Evolutionary conservation across 2,797 vertebrate genomes (phyloP), one percentile per base, ranked within the genome.

Genomic region (Peromyscus nudipes): DNA sequence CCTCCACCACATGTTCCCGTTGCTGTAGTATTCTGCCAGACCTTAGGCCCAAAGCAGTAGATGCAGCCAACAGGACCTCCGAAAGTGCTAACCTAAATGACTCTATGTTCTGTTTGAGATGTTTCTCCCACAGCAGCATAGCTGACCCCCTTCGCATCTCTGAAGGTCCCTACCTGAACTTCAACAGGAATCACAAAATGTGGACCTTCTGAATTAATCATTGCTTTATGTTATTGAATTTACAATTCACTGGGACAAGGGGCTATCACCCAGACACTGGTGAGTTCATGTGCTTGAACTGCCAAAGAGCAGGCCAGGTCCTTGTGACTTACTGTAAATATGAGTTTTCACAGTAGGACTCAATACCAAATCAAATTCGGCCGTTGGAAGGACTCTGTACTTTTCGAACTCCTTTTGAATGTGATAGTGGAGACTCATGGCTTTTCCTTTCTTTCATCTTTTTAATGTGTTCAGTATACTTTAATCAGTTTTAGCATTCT

Each of bases 171-270:
- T 5, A 27, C 57, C 85, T 23, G 76, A 83, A 57, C 37, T 76
- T 43, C 49, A 5, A 0, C 1, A 46, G 52, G 9, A 19, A 25
- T 16, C 46, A 7, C 7, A 14, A 12, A 19, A 6, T 0, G 11
- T 17, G 3, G 64, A 49, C 1, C 46, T 55, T 62, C 60, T 55
- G 29, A 21, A 2, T 8, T 29, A 4, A 0, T 3, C 60, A 4
- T 14, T 6, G 34, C 57, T 64, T 65, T 64, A 27, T 75, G 2
- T n/a, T 5, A 12, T 3, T 16, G 49, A 1, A 17, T n/a, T 8
- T 2, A 27, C 10, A 21, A 7, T 13, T 34, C 60, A 71, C 67
- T 64, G 49, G 40, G 29, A 76, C 34, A 52, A 55, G 49, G 37
- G 4, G 0, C 16, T 31, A 25, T 31, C 8, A 13, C 16, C 64